phyloP scores from a whole-genome alignment of 1,140 invertebrate genomes.

The Anoplophora glabripennis region DNA sequence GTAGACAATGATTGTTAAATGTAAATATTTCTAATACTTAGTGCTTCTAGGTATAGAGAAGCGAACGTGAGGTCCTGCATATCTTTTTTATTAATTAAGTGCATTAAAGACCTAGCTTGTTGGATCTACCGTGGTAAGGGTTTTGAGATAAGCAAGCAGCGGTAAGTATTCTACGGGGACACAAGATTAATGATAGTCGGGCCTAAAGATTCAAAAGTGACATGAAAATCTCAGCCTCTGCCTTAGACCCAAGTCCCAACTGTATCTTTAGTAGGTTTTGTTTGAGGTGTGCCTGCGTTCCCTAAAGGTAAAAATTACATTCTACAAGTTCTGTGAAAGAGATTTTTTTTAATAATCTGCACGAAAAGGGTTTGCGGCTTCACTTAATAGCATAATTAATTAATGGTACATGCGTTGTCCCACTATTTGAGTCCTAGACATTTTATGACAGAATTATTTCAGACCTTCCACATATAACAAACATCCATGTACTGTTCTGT shows the following conservation, averaged over 20 bases:
- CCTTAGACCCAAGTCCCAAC: slow-evolving; percentile 26
- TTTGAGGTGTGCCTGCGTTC: slow-evolving; percentile 22
- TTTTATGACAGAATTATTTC: too few relatives aligned
- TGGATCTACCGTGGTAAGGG: slow-evolving; percentile 27
- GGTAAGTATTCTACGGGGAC: slow-evolving; percentile 32
- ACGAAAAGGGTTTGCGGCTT: slow-evolving; percentile 6
- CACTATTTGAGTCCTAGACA: too few relatives aligned
- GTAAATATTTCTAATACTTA: too few relatives aligned
- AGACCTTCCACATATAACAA: too few relatives aligned
- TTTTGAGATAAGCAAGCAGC: slow-evolving; percentile 29
- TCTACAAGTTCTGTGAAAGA: slow-evolving; percentile 1
- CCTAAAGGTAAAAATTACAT: neutral
- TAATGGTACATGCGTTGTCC: neutral
- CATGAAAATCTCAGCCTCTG: slow-evolving; percentile 44
- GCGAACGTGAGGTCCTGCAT: slow-evolving; percentile 20
- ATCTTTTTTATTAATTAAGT: slow-evolving; percentile 36
- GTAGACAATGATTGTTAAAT: too few relatives aligned
- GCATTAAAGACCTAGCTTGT: slow-evolving; percentile 29
- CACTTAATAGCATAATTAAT: slow-evolving; percentile 2
- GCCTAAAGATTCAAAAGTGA: slow-evolving; percentile 43
- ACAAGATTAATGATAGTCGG: slow-evolving; percentile 44
- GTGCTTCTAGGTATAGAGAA: too few relatives aligned
- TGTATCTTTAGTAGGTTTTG: slow-evolving; percentile 40
- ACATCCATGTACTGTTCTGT: too few relatives aligned
- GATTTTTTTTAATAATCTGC: slow-evolving; percentile 10